Evolutionary conservation across 2,113 vertebrate genomes (phyloP).

Genomic region (Micronisus gabar): DNA sequence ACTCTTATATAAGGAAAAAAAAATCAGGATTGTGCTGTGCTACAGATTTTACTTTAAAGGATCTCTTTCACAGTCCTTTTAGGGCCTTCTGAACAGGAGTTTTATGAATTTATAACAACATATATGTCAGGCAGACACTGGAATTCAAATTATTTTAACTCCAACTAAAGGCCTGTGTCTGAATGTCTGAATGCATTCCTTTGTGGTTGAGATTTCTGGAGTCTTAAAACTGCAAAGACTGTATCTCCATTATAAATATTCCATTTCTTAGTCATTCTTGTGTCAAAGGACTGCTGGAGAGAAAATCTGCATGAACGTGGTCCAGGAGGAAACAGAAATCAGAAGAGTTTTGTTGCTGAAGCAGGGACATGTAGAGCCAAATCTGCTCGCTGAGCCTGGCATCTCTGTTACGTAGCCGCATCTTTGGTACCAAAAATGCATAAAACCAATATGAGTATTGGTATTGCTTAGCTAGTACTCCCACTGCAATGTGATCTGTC

Average conservation of each 20-base stretch:
- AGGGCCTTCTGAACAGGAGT: conserved; percentile 4
- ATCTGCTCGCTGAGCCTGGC: background rate
- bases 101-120: conserved; percentile 52
- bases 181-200: conserved; percentile 47
- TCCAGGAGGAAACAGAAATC: background rate
- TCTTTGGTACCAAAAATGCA: background rate
- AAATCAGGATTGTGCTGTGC: background rate
- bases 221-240: background rate
- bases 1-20: background rate
- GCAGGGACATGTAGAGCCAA: background rate
- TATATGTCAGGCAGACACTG: conserved; percentile 47
- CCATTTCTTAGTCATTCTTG: background rate
- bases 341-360: background rate
- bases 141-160: conserved; percentile 67
- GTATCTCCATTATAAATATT: background rate
- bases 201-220: conserved; percentile 31
- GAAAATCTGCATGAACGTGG: background rate
- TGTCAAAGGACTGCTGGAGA: background rate
- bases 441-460: background rate
- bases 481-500: background rate
- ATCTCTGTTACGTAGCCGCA: background rate
- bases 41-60: background rate
- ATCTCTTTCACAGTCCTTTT: conserved; percentile 16
- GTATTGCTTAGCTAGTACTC: background rate
- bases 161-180: conserved; percentile 43